Evolutionary conservation across 2,113 vertebrate species (phyloP).

Genomic region (Anser cygnoides): DNA sequence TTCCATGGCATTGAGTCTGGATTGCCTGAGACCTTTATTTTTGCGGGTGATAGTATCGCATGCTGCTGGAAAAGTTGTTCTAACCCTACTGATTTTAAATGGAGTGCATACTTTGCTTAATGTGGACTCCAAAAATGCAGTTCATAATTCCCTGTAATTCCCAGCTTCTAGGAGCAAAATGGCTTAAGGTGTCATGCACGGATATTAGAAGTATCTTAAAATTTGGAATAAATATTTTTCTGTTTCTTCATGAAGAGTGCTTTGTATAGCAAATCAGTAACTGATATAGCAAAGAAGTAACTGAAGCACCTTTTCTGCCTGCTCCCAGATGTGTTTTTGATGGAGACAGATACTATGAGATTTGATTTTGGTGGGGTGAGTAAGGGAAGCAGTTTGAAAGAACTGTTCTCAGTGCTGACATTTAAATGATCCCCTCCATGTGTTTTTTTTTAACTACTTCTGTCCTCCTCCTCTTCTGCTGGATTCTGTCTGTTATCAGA

Average conservation of each 20-base stretch:
- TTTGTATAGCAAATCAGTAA: not conserved
- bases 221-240: not conserved
- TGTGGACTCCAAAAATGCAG: not conserved
- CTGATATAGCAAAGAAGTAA: not conserved
- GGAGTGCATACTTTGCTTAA: not conserved
- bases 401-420: not conserved
- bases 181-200: not conserved
- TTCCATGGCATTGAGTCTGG: not conserved
- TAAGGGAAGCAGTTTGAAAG: not conserved
- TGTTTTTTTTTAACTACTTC: not conserved
- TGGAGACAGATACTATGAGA: not conserved
- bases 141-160: not conserved
- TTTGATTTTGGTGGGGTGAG: not conserved
- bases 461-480: not conserved
- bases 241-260: not conserved
- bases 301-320: not conserved
- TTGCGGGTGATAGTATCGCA: not conserved
- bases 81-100: not conserved
- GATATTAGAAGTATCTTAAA: not conserved
- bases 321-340: not conserved
- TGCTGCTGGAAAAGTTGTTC: not conserved
- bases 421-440: not conserved
- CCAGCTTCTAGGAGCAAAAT: not conserved
- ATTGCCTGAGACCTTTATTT: not conserved
- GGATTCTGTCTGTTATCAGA: not conserved